These are phyloP conservation scores for Microctenopoma lineatum DNA, from an alignment of 2,797 vertebrate species.

Conservation along the genomic window DNA sequence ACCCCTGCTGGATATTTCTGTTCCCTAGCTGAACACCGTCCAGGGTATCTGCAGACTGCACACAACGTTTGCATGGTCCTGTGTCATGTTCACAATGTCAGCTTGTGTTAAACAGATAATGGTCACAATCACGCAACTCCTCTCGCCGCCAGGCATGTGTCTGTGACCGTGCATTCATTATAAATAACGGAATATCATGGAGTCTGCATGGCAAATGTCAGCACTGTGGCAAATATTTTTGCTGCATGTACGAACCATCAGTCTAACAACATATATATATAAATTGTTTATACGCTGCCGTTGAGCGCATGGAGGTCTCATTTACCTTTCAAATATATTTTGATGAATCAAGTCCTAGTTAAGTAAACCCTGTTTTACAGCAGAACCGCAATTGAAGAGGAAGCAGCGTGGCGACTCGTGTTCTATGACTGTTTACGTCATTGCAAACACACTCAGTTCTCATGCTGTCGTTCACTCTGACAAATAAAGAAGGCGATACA, in stretches of 20 bases:
- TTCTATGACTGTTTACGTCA: constrained; percentile 22
- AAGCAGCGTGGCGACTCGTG: constrained; percentile 14
- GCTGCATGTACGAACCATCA: constrained; percentile 19
- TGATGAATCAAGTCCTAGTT: not conserved
- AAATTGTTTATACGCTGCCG: not conserved
- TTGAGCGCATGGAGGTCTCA: not conserved
- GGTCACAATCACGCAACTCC: not conserved
- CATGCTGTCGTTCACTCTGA: constrained; percentile 6
- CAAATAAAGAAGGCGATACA: constrained; percentile 4
- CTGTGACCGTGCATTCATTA: constrained; percentile 10
- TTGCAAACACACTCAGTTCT: constrained; percentile 27
- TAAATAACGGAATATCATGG: not conserved
- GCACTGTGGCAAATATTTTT: not conserved
- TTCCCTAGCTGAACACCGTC: constrained; percentile 53
- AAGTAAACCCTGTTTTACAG: not conserved
- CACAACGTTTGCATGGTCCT: constrained; percentile 47
- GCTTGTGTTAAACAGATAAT: constrained; percentile 16
- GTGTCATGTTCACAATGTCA: constrained; percentile 26
- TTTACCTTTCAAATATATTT: constrained; percentile 1
- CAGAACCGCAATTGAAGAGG: not conserved
- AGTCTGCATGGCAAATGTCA: not conserved
- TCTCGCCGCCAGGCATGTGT: not conserved
- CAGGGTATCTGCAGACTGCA: constrained; percentile 65
- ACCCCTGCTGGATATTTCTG: constrained; percentile 58
- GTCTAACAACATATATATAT: not conserved